Conservation (phyloP, 2,888 invertebrate species). For the Nephrotoma flavescens region DNA sequence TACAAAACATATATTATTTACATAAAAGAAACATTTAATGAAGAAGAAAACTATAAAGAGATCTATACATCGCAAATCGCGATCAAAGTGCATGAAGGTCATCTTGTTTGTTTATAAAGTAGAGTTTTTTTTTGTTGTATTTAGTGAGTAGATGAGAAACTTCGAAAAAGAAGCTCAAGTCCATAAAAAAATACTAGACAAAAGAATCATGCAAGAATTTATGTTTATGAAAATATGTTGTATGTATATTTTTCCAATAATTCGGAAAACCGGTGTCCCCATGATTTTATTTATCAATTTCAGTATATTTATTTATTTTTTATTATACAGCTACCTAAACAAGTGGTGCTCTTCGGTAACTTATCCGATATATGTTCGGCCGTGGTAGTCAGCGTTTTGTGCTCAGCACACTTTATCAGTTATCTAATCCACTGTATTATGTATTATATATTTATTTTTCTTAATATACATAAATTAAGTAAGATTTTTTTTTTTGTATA, state of each 20-base stretch:
- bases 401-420: background rate
- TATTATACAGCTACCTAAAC: background rate
- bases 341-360: background rate
- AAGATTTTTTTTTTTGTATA: background rate
- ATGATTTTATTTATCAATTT: background rate
- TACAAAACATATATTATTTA: background rate
- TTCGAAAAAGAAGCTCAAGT: conserved; percentile 1
- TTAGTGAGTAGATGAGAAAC: background rate
- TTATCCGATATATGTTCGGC: background rate
- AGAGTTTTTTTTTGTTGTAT: background rate
- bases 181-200: background rate
- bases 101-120: conserved; percentile 1
- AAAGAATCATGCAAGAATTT: conserved; percentile 3
- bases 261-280: conserved; percentile 3
- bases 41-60: background rate
- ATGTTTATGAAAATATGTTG: background rate
- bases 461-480: conserved; percentile 2
- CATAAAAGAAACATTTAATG: background rate
- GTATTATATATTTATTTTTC: background rate
- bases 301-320: background rate
- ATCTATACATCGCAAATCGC: conserved; percentile 1
- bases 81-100: conserved; percentile 6
- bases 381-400: background rate
- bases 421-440: background rate
- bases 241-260: background rate